These are phyloP conservation scores for Phylloscopus trochiloides DNA, from an alignment of 2,113 vertebrate genomes.

Conservation along the genomic window DNA sequence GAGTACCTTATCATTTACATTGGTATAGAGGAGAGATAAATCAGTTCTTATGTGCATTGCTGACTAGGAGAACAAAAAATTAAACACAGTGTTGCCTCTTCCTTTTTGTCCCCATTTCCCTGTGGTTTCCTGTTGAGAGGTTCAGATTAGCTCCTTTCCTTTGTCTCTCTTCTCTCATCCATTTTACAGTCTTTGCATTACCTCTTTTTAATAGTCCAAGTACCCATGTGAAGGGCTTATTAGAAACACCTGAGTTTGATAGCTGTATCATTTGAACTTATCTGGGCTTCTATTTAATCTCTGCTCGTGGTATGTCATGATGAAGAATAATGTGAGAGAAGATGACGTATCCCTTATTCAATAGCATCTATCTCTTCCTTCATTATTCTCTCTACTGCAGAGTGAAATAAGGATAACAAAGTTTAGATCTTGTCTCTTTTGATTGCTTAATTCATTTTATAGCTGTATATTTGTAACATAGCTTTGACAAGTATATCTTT, in stretches of 20 bases:
- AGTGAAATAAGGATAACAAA: slow-evolving; percentile 32
- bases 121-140: neutral
- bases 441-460: slow-evolving; percentile 55
- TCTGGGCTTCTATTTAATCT: slow-evolving; percentile 1
- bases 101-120: slow-evolving; percentile 3
- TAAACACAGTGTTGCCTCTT: neutral
- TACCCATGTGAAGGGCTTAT: neutral
- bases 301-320: neutral
- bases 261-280: slow-evolving; percentile 18
- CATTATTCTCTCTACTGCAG: slow-evolving; percentile 4
- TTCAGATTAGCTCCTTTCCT: neutral
- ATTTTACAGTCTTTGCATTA: neutral
- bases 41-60: neutral
- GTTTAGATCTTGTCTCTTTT: slow-evolving; percentile 59
- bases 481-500: slow-evolving; percentile 30
- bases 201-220: neutral
- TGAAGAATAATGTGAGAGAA: neutral
- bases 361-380: neutral
- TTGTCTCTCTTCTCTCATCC: neutral
- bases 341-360: neutral
- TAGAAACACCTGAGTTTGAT: neutral
- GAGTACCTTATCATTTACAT: neutral
- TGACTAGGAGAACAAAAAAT: neutral
- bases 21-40: neutral
- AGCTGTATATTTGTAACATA: neutral